These are phyloP conservation scores for Xiphorhynchus elegans DNA, from an alignment of 2,113 vertebrate genomes.

Conservation along the genomic window DNA sequence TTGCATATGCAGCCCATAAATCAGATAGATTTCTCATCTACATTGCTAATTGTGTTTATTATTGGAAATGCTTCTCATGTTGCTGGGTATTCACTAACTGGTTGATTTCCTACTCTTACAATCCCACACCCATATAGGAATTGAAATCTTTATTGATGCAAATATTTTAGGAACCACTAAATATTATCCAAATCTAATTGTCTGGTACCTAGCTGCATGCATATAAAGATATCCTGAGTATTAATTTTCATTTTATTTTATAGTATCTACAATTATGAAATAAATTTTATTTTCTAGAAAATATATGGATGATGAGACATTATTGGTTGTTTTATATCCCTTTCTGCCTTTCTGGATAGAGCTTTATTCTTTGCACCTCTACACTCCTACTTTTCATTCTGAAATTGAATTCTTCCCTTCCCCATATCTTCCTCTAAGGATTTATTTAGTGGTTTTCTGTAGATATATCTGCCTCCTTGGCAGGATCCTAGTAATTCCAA, in stretches of 20 bases:
- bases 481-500: not conserved
- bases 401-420: not conserved
- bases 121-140: not conserved
- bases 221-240: not conserved
- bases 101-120: constrained; percentile 49
- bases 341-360: not conserved
- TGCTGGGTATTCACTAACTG: constrained; percentile 39
- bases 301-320: not conserved
- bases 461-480: not conserved
- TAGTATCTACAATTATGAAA: not conserved
- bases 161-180: constrained; percentile 20
- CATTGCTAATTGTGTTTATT: constrained; percentile 62
- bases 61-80: constrained; percentile 58
- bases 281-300: not conserved
- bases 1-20: constrained; percentile 59
- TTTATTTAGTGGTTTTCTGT: not conserved
- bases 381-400: not conserved
- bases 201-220: not conserved
- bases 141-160: not conserved
- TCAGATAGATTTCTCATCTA: constrained; percentile 54
- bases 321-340: not conserved
- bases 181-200: not conserved
- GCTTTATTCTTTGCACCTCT: not conserved
- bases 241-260: not conserved
- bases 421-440: not conserved